These are phyloP conservation scores for Thamnaconus septentrionalis DNA, from an alignment of 2,113 vertebrate species.

Conservation along the genomic window DNA sequence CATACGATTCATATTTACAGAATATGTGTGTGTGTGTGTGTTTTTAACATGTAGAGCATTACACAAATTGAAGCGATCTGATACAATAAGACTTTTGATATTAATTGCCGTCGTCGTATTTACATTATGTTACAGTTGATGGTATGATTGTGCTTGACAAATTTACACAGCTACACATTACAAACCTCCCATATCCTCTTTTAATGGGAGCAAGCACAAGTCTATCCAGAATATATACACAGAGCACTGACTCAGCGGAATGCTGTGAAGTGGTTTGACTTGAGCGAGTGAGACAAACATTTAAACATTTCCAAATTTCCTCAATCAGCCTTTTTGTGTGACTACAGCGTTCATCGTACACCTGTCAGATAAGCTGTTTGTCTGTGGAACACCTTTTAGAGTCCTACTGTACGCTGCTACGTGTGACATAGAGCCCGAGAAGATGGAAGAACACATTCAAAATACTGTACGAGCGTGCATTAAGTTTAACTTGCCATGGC, in stretches of 20 bases:
- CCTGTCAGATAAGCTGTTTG: conserved; percentile 7
- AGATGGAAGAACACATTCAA: conserved; percentile 50
- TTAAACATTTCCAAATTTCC: background rate
- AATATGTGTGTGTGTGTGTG: conserved; percentile 33
- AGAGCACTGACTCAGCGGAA: conserved; percentile 8
- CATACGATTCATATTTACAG: conserved; percentile 39
- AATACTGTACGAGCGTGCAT: background rate
- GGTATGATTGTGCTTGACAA: conserved; percentile 57
- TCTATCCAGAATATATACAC: conserved; percentile 3
- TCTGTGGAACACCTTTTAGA: conserved; percentile 12
- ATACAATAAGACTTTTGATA: conserved; percentile 35
- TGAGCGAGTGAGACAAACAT: conserved; percentile 1
- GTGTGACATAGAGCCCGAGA: conserved; percentile 42
- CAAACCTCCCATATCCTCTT: conserved; percentile 14
- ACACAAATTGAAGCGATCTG: conserved; percentile 33
- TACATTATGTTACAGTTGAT: conserved; percentile 57
- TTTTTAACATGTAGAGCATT: conserved; percentile 36
- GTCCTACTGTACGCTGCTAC: conserved; percentile 35
- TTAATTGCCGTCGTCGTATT: conserved; percentile 40
- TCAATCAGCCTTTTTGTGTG: background rate
- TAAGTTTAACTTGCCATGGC: background rate
- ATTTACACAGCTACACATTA: conserved; percentile 35
- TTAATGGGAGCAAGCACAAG: conserved; percentile 18
- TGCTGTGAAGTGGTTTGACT: conserved; percentile 10
- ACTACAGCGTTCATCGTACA: too few relatives aligned